Evolutionary conservation across 2,113 vertebrate genomes (phyloP), one percentile per base, ranked within the genome.

Genomic region (Pampusana beccarii): DNA sequence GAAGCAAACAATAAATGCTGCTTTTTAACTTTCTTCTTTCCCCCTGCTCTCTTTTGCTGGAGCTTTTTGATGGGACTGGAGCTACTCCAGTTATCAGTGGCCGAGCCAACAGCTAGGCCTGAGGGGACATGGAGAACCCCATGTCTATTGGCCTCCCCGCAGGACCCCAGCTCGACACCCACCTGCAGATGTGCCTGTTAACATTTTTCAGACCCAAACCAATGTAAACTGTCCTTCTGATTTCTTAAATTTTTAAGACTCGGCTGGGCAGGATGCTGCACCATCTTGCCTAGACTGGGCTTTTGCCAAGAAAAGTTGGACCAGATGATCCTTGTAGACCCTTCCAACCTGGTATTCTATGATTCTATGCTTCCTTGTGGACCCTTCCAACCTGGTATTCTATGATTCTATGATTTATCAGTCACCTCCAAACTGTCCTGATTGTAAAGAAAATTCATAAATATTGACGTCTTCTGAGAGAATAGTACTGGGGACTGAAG

Each of bases 111-210:
- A 16, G 25, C 44, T 46, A 34, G 33, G 44, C 57, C n/a, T 40
- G 34, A 85, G 38, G 44, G 20, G n/a, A 38, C 0, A 0, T 7
- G 29, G n/a, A 73, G 10, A 66, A 10, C 17, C 29, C 28, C 13
- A 8, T 0, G 3, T 31, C 25, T 1, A 1, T 42, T 2, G 3
- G 34, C n/a, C 26, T 34, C 34, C 28, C 20, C 34, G 40, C 20
- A 16, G 9, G 12, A 34, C 5, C 19, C 26, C 70, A 72, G 28
- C 51, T 29, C 0, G 0, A 36, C 16, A 21, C n/a, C 5, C 0
- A 8, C 17, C 28, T 40, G 11, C 44, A 84, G 69, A 40, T 13
- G 31, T 14, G 33, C 23, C 31, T 7, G 1, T 26, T 51, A 53
- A 58, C 9, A 40, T 66, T 77, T 61, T 82, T 86, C 44, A 42